Percentiles rank a stretch among this genome's conserved stretches.
phyloP scores from a whole-genome alignment of 2,888 invertebrate species.

The Dryobotodes eremita region DNA sequence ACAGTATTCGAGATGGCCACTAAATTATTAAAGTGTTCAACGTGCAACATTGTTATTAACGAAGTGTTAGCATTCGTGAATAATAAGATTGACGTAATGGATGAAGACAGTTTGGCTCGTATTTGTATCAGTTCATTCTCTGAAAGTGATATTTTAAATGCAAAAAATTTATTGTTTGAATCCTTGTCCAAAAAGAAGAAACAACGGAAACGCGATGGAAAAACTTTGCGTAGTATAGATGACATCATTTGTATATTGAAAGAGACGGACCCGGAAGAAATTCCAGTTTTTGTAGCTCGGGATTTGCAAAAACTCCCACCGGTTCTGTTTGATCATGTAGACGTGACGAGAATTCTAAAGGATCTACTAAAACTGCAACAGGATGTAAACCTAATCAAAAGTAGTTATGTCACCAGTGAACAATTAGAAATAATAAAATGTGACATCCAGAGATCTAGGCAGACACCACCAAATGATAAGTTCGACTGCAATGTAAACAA shows the following conservation, averaged over 20 bases:
- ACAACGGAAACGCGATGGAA: background rate
- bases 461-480: too few species aligned
- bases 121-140: too few species aligned
- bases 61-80: background rate
- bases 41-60: background rate
- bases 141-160: background rate
- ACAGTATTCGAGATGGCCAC: too few species aligned
- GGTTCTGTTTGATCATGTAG: background rate
- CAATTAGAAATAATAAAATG: background rate
- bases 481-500: too few species aligned
- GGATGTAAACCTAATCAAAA: background rate
- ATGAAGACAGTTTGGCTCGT: background rate
- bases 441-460: background rate
- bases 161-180: background rate
- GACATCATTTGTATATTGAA: background rate
- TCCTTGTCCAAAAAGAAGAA: background rate
- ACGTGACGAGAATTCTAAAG: background rate
- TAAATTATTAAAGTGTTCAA: too few species aligned
- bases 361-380: background rate
- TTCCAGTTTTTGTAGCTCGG: background rate
- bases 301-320: constrained; percentile 6
- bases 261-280: background rate
- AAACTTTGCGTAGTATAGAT: background rate
- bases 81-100: background rate
- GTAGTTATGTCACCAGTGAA: background rate